These are phyloP conservation scores for Cheilosia scutellata DNA, from an alignment of 2,888 invertebrate genomes.

Conservation along the genomic window DNA sequence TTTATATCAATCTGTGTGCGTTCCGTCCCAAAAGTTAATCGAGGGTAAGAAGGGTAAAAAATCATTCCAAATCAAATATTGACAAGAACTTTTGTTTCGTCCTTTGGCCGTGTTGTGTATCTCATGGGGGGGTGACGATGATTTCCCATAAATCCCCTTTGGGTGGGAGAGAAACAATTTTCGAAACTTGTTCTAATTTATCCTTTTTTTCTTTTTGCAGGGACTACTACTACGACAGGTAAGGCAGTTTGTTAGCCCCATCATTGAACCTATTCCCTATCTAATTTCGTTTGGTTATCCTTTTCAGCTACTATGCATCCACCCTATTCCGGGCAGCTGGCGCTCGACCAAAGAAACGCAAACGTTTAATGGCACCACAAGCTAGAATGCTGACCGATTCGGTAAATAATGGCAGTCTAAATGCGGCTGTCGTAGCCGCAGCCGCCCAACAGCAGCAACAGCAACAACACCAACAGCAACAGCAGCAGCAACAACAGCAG, in stretches of 20 bases:
- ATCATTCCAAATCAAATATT: conserved; percentile 75
- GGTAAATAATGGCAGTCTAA: conserved; percentile 80
- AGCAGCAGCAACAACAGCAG: conserved; percentile 80
- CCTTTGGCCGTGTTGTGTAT: conserved; percentile 23
- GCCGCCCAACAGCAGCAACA: conserved; percentile 81
- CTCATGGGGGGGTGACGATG: conserved; percentile 5
- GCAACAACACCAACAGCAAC: conserved; percentile 80
- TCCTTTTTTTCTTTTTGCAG: conserved; percentile 82
- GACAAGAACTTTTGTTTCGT: conserved; percentile 67
- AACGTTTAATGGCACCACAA: conserved; percentile 83
- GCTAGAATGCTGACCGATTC: conserved; percentile 79
- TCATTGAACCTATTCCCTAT: not conserved
- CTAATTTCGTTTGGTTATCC: not conserved
- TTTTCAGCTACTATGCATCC: conserved; percentile 83
- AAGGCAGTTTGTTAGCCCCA: conserved; percentile 76
- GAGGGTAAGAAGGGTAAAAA: conserved; percentile 53
- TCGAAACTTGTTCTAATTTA: conserved; percentile 24
- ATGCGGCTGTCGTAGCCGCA: conserved; percentile 80
- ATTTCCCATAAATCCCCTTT: conserved; percentile 31
- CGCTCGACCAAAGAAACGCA: conserved; percentile 83
- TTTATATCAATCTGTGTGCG: conserved; percentile 74
- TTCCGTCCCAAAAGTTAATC: conserved; percentile 49
- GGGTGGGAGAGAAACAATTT: conserved; percentile 12
- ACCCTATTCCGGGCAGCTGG: conserved; percentile 82
- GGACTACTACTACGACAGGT: conserved; percentile 87